These are phyloP conservation scores for Poeciliopsis turrubarensis DNA, from an alignment of 2,113 vertebrate genomes.

Conservation along the genomic window DNA sequence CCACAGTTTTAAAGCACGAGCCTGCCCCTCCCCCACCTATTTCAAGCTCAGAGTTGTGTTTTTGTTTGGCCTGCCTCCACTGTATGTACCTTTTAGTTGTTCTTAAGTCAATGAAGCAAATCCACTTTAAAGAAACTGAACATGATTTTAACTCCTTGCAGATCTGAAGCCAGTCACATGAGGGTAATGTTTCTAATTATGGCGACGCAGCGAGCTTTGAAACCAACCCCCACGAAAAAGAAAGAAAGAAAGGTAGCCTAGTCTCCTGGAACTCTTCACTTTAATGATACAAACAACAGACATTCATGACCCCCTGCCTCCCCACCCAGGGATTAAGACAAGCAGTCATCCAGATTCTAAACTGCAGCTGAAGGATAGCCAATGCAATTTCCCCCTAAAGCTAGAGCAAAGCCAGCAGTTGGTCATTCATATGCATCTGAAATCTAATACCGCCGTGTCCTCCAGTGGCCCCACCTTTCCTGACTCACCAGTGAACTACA, in stretches of 20 bases:
- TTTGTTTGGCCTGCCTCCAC: constrained; percentile 17
- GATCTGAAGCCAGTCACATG: background rate
- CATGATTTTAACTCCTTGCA: background rate
- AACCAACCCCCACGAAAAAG: background rate
- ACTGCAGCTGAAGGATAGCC: constrained; percentile 73
- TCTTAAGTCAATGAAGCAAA: background rate
- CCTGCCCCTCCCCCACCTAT: constrained; percentile 28
- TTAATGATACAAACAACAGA: constrained; percentile 69
- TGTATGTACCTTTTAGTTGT: constrained; percentile 10
- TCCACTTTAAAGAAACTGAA: constrained; percentile 16
- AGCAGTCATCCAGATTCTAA: constrained; percentile 73
- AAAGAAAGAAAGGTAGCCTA: constrained; percentile 11
- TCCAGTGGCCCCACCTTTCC: constrained; percentile 72
- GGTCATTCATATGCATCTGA: constrained; percentile 83
- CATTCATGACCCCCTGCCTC: constrained; percentile 67
- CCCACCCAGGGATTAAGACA: constrained; percentile 63
- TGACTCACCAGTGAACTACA: constrained; percentile 72
- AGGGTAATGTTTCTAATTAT: constrained; percentile 2
- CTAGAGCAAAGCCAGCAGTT: constrained; percentile 73
- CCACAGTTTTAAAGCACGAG: constrained; percentile 68
- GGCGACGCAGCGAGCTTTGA: background rate
- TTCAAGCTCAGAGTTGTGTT: constrained; percentile 26
- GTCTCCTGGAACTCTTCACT: constrained; percentile 59
- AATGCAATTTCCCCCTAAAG: constrained; percentile 73
- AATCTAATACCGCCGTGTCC: constrained; percentile 81